phyloP scores from a whole-genome alignment of 1,140 invertebrate species.

The Spodoptera frugiperda region DNA sequence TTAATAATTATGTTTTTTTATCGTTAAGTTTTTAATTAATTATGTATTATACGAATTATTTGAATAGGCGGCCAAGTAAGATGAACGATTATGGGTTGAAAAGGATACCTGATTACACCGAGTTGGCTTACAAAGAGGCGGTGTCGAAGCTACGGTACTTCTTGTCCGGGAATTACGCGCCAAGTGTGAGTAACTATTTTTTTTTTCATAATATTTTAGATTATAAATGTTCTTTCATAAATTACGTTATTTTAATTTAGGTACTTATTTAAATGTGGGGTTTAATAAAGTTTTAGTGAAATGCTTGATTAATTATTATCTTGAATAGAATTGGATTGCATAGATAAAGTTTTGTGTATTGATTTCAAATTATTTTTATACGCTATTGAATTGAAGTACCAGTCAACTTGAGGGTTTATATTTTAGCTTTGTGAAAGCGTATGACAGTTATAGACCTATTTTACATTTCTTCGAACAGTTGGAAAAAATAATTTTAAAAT shows the following conservation, averaged over 20 bases:
- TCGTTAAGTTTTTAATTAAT: constrained; percentile 55
- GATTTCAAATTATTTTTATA: no score
- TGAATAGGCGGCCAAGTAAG: constrained; percentile 76
- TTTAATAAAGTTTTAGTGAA: no score
- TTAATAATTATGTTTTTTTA: constrained; percentile 45
- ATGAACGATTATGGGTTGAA: constrained; percentile 85
- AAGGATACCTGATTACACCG: constrained; percentile 91
- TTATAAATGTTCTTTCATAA: neutral
- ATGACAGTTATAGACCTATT: no score
- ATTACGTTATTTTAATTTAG: neutral
- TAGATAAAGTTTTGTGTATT: no score
- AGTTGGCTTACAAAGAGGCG: constrained; percentile 93
- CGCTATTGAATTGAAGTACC: no score
- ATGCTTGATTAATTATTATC: no score
- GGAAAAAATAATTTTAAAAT: no score
- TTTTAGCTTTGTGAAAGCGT: no score
- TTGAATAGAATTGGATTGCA: no score
- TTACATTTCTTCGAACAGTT: no score
- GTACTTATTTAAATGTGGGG: no score
- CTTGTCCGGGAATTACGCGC: constrained; percentile 91
- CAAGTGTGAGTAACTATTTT: constrained; percentile 78
- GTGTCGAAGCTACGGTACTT: constrained; percentile 92
- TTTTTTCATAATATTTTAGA: neutral
- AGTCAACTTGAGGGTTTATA: no score
- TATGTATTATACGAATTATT: constrained; percentile 70